Percentiles rank a stretch among this genome's conserved stretches.
Conservation (phyloP, 2,113 vertebrate genomes). For the Empidonax traillii region DNA sequence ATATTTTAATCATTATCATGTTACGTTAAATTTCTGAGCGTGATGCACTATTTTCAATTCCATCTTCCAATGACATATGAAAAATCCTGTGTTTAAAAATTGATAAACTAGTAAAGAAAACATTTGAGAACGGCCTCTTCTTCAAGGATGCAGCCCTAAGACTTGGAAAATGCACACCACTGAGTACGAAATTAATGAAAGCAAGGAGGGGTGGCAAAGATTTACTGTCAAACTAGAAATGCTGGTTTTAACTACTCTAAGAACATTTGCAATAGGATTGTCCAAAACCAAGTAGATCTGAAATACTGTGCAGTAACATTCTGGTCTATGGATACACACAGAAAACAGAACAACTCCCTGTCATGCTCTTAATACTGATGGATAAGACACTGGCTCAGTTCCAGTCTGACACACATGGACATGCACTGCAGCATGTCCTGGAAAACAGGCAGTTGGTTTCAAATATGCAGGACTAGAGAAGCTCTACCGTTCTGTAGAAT, state of each 20-base stretch:
- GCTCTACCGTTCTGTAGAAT: not conserved
- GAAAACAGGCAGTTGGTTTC: not conserved
- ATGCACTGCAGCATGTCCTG: not conserved
- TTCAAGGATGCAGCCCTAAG: not conserved
- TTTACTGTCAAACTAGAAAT: not conserved
- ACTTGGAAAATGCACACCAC: not conserved
- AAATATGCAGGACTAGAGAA: not conserved
- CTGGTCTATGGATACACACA: not conserved
- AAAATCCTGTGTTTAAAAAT: not conserved
- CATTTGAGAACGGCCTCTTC: not conserved
- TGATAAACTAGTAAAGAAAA: not conserved
- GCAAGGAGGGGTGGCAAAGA: not conserved
- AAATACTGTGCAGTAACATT: not conserved
- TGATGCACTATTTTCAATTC: not conserved
- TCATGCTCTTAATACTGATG: not conserved
- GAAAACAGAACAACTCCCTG: not conserved
- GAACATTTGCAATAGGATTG: not conserved
- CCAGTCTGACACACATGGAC: not conserved
- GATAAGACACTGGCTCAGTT: not conserved
- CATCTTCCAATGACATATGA: not conserved
- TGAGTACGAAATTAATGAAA: not conserved
- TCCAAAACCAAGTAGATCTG: not conserved
- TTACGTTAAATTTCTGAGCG: not conserved
- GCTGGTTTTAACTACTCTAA: not conserved
- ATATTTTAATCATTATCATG: not conserved